Evolutionary conservation across 2,888 invertebrate genomes (phyloP).

Genomic region (Tholera decimalis): DNA sequence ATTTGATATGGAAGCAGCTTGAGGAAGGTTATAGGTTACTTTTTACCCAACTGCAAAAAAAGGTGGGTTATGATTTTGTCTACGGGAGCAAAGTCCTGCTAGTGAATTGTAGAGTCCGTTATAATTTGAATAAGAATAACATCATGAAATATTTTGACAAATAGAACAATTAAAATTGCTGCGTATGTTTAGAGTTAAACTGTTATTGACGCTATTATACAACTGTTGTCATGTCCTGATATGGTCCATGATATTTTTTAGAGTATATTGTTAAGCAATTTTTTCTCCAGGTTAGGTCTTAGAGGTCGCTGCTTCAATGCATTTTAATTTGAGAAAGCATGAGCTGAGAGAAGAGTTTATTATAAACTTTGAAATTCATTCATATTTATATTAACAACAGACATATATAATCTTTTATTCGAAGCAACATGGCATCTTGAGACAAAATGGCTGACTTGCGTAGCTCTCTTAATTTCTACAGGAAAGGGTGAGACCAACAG

Average conservation of each 20-base stretch:
- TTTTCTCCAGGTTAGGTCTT: neutral
- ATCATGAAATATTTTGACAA: slow-evolving; percentile 34
- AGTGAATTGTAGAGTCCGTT: neutral
- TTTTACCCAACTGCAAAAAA: too few species aligned
- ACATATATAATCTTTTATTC: neutral
- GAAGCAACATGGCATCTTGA: neutral
- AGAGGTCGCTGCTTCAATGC: neutral
- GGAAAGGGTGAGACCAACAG: neutral
- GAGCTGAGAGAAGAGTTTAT: neutral
- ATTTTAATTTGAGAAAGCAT: neutral
- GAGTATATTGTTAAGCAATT: neutral
- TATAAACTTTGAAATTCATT: neutral
- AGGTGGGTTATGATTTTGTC: too few species aligned
- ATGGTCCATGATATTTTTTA: slow-evolving; percentile 5
- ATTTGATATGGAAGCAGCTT: too few species aligned
- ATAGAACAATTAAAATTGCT: slow-evolving; percentile 31
- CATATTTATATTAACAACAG: neutral
- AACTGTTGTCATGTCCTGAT: slow-evolving; percentile 36
- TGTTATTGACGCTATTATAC: slow-evolving; percentile 52
- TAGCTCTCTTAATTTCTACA: too few species aligned
- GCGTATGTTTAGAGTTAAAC: slow-evolving; percentile 34
- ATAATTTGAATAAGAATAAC: neutral
- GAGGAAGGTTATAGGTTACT: too few species aligned
- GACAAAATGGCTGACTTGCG: neutral
- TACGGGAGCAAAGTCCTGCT: too few species aligned